Evolutionary conservation across 2,888 invertebrate species (phyloP).

Genomic region (Dexiosoma caninum): DNA sequence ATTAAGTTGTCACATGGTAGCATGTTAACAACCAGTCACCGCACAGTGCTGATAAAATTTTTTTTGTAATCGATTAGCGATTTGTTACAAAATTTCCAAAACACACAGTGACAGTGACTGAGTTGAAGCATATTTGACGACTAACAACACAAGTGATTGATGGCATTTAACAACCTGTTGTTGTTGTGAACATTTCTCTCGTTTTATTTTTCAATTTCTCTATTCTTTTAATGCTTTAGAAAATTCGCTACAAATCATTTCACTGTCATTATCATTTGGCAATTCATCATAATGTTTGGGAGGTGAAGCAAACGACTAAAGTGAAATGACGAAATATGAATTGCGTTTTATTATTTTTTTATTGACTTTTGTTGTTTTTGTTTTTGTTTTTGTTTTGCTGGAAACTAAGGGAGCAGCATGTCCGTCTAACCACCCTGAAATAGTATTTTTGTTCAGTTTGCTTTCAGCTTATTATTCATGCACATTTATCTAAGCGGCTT

Average conservation of each 20-base stretch:
- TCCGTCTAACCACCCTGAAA: slow-evolving; percentile 8
- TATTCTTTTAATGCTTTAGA: neutral
- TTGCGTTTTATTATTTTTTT: slow-evolving; percentile 28
- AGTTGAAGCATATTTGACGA: slow-evolving; percentile 1
- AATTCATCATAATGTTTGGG: slow-evolving; percentile 19
- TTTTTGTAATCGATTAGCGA: slow-evolving; percentile 38
- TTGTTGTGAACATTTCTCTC: neutral
- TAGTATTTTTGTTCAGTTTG: neutral
- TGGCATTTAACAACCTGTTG: slow-evolving; percentile 45
- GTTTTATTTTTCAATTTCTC: neutral
- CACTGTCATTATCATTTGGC: slow-evolving; percentile 40
- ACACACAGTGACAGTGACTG: neutral
- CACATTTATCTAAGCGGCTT: slow-evolving; percentile 65
- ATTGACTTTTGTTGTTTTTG: neutral
- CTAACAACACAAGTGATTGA: slow-evolving; percentile 37
- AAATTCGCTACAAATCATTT: slow-evolving; percentile 41
- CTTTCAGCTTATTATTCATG: slow-evolving; percentile 40
- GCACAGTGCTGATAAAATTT: neutral
- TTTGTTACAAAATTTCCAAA: slow-evolving; percentile 7
- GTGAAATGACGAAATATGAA: slow-evolving; percentile 9
- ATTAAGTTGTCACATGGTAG: slow-evolving; percentile 34
- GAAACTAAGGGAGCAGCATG: neutral
- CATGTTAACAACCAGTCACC: neutral
- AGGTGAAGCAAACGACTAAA: neutral
- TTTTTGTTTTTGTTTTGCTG: no score